Percentiles rank a stretch among this genome's conserved stretches.
Evolutionary conservation across 2,113 vertebrate genomes (phyloP).

Genomic region (Clarias magur): DNA sequence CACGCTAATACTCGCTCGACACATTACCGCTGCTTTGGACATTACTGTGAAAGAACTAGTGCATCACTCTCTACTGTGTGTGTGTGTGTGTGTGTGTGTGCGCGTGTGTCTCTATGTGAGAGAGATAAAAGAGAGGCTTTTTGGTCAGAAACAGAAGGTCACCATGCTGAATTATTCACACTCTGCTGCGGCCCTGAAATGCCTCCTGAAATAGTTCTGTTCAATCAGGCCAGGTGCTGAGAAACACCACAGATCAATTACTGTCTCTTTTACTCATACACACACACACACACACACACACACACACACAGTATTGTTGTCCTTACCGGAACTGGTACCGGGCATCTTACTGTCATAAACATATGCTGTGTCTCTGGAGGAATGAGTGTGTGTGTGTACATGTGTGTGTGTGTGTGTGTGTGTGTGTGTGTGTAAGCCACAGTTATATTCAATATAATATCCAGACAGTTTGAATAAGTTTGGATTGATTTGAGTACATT

Average conservation of each 20-base stretch:
- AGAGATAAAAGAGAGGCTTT: conserved; percentile 26
- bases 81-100: neutral
- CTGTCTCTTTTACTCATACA: neutral
- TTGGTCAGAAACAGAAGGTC: conserved; percentile 51
- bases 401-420: neutral
- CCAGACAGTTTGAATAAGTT: too few relatives aligned
- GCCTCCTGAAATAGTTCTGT: conserved; percentile 50
- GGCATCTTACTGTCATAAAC: conserved; percentile 2
- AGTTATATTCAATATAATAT: too few relatives aligned
- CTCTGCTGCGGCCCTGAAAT: conserved; percentile 36
- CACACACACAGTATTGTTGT: conserved; percentile 11
- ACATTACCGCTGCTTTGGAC: neutral
- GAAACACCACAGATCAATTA: conserved; percentile 39
- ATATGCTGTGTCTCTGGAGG: neutral
- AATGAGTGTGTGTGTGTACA: neutral
- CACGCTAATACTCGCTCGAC: neutral
- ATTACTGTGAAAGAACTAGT: neutral
- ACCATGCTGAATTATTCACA: conserved; percentile 64
- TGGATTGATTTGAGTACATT: neutral
- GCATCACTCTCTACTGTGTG: neutral
- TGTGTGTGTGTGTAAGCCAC: neutral
- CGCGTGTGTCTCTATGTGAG: neutral
- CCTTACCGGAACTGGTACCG: neutral
- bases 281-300: conserved; percentile 24
- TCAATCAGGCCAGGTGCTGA: neutral